Evolutionary conservation across 2,113 vertebrate species (phyloP).

Genomic region (Nannospalax galili): DNA sequence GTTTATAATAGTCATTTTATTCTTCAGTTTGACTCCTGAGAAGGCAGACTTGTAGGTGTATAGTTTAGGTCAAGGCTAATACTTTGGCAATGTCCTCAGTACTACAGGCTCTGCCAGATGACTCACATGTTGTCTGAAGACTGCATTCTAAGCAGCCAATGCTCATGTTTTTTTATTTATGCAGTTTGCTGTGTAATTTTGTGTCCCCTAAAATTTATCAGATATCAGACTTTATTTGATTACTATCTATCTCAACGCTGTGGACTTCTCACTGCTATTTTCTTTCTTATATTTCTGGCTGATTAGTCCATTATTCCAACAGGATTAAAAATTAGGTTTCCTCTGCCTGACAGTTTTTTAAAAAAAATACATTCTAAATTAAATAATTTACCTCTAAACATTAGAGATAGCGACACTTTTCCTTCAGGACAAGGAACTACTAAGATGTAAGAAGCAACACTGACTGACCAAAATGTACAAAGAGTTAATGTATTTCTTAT

Average conservation of each 20-base stretch:
- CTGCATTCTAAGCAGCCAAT: not conserved
- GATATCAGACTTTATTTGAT: no score
- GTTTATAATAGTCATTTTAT: not conserved
- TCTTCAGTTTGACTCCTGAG: not conserved
- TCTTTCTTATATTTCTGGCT: not conserved
- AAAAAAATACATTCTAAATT: no score
- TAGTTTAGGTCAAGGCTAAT: not conserved
- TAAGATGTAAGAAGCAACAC: not conserved
- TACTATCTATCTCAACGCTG: not conserved
- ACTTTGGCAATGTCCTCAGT: not conserved
- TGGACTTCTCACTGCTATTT: not conserved
- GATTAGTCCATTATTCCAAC: not conserved
- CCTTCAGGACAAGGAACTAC: not conserved
- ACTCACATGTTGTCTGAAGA: not conserved
- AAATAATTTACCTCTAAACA: not conserved
- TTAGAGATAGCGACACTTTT: not conserved
- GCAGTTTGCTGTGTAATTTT: not conserved
- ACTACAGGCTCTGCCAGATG: not conserved
- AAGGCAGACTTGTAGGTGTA: not conserved
- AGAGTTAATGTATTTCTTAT: not conserved
- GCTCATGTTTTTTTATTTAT: not conserved
- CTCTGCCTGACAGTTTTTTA: not conserved
- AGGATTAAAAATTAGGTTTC: not conserved
- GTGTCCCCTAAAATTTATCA: not conserved
- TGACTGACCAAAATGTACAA: not conserved